Conservation (phyloP, 2,888 invertebrate genomes). For the Lordiphosa andalusiaca region DNA sequence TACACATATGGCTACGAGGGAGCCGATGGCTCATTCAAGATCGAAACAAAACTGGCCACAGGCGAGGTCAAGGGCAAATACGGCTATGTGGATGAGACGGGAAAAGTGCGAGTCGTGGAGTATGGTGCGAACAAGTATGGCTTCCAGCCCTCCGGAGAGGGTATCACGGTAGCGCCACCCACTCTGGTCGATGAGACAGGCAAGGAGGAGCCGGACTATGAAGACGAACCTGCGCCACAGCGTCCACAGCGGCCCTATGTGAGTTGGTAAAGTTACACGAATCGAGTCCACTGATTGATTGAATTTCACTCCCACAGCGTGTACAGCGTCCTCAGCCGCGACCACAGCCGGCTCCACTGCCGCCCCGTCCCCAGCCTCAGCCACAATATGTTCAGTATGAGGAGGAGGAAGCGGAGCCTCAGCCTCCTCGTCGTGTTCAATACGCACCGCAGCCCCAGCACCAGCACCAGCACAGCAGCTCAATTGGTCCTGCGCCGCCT, state of each 20-base stretch:
- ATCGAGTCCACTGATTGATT: not conserved
- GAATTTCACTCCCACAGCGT: slow-evolving; percentile 39
- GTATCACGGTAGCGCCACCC: slow-evolving; percentile 88
- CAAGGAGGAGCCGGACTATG: slow-evolving; percentile 80
- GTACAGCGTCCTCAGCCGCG: slow-evolving; percentile 67
- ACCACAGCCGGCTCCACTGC: slow-evolving; percentile 37
- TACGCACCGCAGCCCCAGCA: slow-evolving; percentile 63
- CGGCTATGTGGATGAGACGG: slow-evolving; percentile 92
- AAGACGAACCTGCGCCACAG: slow-evolving; percentile 74
- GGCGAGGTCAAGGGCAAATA: slow-evolving; percentile 95
- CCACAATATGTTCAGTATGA: slow-evolving; percentile 77
- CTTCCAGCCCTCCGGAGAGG: slow-evolving; percentile 92
- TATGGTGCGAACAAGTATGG: slow-evolving; percentile 94
- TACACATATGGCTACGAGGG: slow-evolving; percentile 95
- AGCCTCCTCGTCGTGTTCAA: slow-evolving; percentile 74
- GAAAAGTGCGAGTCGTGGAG: slow-evolving; percentile 89
- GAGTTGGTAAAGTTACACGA: slow-evolving; percentile 28
- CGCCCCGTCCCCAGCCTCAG: slow-evolving; percentile 58
- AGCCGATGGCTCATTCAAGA: slow-evolving; percentile 93
- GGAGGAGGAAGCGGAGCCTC: slow-evolving; percentile 73
- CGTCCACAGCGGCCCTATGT: slow-evolving; percentile 77
- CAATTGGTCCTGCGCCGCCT: slow-evolving; percentile 68
- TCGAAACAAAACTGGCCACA: slow-evolving; percentile 89
- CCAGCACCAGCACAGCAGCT: slow-evolving; percentile 62
- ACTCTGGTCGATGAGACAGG: slow-evolving; percentile 82